A percentile compares a stretch with the other conserved stretches of the same genome.
Evolutionary conservation across 2,113 vertebrate genomes (phyloP).

Genomic region (Paedocypris sp.): DNA sequence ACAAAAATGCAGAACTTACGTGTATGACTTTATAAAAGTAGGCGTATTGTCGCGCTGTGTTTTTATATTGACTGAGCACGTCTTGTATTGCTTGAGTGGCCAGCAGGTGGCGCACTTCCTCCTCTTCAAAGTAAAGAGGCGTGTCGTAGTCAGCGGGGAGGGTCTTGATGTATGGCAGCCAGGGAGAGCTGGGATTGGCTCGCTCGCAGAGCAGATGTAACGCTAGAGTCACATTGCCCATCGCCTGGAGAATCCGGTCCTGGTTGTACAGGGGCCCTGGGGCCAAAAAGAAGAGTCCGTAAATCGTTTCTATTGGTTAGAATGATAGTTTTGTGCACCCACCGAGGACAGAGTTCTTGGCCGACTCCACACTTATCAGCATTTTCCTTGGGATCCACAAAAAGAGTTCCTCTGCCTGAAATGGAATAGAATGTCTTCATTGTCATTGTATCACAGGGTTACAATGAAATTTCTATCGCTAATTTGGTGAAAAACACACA

Average conservation of each 20-base stretch:
- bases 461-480: too few species aligned
- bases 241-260: constrained; percentile 93
- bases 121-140: constrained; percentile 87
- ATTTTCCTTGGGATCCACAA: constrained; percentile 95
- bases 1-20: constrained; percentile 55
- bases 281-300: constrained; percentile 16
- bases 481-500: neutral
- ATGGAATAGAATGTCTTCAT: neutral
- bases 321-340: constrained; percentile 40
- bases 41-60: constrained; percentile 92
- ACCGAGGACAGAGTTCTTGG: constrained; percentile 90
- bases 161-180: constrained; percentile 91
- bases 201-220: constrained; percentile 91
- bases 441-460: too few species aligned
- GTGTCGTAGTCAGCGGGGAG: constrained; percentile 87
- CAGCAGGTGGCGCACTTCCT: constrained; percentile 81
- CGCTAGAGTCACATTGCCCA: constrained; percentile 93
- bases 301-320: neutral
- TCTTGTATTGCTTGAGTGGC: constrained; percentile 90
- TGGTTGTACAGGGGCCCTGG: constrained; percentile 84
- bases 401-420: constrained; percentile 90
- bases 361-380: constrained; percentile 93
- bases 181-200: constrained; percentile 73
- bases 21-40: constrained; percentile 98
- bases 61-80: constrained; percentile 93